phyloP scores from a whole-genome alignment of 1,140 invertebrate species.

The Oryzaephilus surinamensis region DNA sequence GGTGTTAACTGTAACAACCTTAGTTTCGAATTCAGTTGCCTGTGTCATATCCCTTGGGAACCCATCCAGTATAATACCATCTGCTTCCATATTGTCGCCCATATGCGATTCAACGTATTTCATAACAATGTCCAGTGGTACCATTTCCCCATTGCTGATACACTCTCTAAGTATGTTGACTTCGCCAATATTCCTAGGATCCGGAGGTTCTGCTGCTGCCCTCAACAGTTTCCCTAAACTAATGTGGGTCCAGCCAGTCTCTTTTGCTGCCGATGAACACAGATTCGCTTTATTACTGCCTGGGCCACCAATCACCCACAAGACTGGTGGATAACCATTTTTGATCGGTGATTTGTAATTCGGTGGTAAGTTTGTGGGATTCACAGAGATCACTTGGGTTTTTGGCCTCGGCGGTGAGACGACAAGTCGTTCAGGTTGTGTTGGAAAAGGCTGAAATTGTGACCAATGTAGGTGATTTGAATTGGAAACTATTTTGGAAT shows the following conservation, averaged over 20 bases:
- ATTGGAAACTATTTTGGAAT: neutral
- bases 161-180: slow-evolving; percentile 47
- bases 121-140: slow-evolving; percentile 55
- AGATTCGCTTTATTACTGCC: slow-evolving; percentile 61
- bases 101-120: slow-evolving; percentile 55
- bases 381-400: slow-evolving; percentile 30
- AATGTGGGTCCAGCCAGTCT: slow-evolving; percentile 63
- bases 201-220: slow-evolving; percentile 48
- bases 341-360: slow-evolving; percentile 28
- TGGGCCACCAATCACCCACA: slow-evolving; percentile 77
- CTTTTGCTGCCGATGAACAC: slow-evolving; percentile 53
- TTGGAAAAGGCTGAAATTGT: slow-evolving; percentile 11
- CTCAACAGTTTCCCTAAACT: slow-evolving; percentile 62
- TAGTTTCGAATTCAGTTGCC: slow-evolving; percentile 70
- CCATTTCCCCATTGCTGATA: slow-evolving; percentile 73
- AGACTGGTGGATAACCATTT: slow-evolving; percentile 45
- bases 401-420: slow-evolving; percentile 11
- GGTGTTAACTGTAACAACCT: slow-evolving; percentile 44
- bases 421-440: slow-evolving; percentile 2
- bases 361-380: slow-evolving; percentile 32
- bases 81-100: slow-evolving; percentile 39
- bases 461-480: slow-evolving; percentile 1
- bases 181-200: slow-evolving; percentile 43
- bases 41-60: slow-evolving; percentile 81
- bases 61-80: slow-evolving; percentile 79